Base-by-base conservation (phyloP, 2,888 invertebrate genomes). In the Drosophila borborema region DNA sequence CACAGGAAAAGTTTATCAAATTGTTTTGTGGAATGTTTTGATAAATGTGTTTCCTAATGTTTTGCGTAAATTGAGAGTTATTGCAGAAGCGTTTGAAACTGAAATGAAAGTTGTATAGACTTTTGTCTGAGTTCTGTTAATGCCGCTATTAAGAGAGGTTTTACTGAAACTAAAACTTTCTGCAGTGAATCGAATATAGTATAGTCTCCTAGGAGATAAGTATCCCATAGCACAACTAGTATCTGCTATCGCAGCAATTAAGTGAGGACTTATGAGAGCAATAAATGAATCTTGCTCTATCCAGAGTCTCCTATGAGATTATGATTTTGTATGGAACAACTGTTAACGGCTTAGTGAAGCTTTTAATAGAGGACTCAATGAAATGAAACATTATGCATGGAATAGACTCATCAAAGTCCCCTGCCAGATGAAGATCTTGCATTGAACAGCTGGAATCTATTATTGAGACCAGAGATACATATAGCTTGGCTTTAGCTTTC, bases 1-100 rank as follows among this genome's bases (percentile, higher is more conserved):
- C 48, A n/a, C 56, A 77, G 28, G 31, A 18, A 59, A 70, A 61
- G 20, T 60, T 55, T 46, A n/a, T 23, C 8, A 54, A 45, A 59
- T 20, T 10, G 38, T 43, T 46, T 46, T 38, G 60, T 14, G 46
- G 46, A 46, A 38, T 59, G 28, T 48, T 46, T 48, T 59, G 38
- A 28, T 38, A 59, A 59, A 48, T 59, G 36, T n/a, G 38, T 48
- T 59, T 48, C 36, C 18, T 59, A 59, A 46, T 48, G 28, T 38
- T 2, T 6, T 23, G 34, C 45, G 28, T 59, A 9, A 48, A 59
- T 46, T 48, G 38, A 38, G 38, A 46, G 23, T 23, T 38, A n/a
- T 38, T 14, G 59, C 16, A 7, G 28, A 10, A 40, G n/a, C 60
- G 31, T 20, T 18, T 16, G 49, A 6, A 49, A 40, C 8, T 31